Evolutionary conservation across 2,888 invertebrate species (phyloP), one percentile per base, ranked within the genome.

Genomic region (Leptopterna dolabrata): DNA sequence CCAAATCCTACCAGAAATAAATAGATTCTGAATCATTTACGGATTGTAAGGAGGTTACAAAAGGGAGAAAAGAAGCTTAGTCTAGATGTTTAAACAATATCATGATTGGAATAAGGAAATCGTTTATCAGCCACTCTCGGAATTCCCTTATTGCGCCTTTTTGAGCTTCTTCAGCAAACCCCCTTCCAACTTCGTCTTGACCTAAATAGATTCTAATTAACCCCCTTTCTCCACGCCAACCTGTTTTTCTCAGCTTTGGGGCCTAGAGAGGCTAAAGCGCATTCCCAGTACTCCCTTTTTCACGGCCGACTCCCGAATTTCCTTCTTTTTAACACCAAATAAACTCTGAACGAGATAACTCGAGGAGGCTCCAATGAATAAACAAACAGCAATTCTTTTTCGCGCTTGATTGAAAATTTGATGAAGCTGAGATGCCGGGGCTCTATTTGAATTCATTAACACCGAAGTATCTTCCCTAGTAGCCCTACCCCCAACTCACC

Each of bases 331-430:
- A 83, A 83, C 83, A 70, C 83, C 83, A 63, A 83, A 83, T 83
- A 83, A 83, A 83, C 83, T 83, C 70, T 36, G 24, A 83, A 83
- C 83, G 83, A 83, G 83, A 83, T 83, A 83, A 70, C 83, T 70
- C 83, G 19, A 7, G 13, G 73, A 19, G 36, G 55, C 45, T 70
- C 70, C 70, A 83, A 83, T 83, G 83, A 83, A 83, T 83, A 83
- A 83, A 70, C 55, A 83, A 83, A 45, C 70, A 83, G 83, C 83
- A 83, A 83, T 83, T 83, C 83, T 83, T 83, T 83, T 82, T 82
- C 63, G 43, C 70, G 70, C 83, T 83, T 83, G 83, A 83, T 83
- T 83, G 83, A 83, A 83, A 83, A 63, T 83, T 83, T 83, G 83
- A 83, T 83, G 83, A 83, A 63, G 63, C 83, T 70, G 70, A 78